phyloP scores from a whole-genome alignment of 2,113 vertebrate species.

The Cinclus cinclus region DNA sequence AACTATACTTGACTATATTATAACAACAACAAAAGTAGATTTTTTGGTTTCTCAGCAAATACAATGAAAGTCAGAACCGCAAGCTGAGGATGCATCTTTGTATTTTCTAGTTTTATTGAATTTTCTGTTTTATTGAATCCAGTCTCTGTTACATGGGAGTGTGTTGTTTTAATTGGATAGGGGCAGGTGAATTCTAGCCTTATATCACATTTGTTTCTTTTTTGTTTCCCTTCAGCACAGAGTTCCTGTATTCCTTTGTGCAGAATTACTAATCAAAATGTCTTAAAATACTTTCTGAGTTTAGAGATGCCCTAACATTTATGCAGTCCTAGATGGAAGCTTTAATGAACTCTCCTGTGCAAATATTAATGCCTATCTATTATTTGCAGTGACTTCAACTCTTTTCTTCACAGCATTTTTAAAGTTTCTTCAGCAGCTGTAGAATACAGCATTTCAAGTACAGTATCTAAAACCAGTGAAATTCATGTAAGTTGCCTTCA shows the following conservation, averaged over 20 bases:
- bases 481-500: not conserved
- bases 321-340: not conserved
- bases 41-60: not conserved
- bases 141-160: not conserved
- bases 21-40: not conserved
- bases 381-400: not conserved
- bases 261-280: not conserved
- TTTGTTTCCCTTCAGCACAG: not conserved
- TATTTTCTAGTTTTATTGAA: not conserved
- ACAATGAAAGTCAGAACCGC: not conserved
- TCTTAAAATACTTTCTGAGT: not conserved
- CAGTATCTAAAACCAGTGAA: not conserved
- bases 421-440: not conserved
- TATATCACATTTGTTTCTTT: not conserved
- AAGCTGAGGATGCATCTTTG: not conserved
- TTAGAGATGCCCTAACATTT: not conserved
- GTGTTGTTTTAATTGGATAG: not conserved
- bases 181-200: not conserved
- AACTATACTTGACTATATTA: not conserved
- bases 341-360: not conserved
- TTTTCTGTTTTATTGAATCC: not conserved
- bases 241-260: not conserved
- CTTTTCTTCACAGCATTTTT: not conserved
- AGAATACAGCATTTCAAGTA: not conserved
- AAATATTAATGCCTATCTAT: not conserved